Percentiles rank a stretch among this genome's conserved stretches.
Evolutionary conservation across 2,888 invertebrate species (phyloP).

Genomic region (Cacoxenus indagator): DNA sequence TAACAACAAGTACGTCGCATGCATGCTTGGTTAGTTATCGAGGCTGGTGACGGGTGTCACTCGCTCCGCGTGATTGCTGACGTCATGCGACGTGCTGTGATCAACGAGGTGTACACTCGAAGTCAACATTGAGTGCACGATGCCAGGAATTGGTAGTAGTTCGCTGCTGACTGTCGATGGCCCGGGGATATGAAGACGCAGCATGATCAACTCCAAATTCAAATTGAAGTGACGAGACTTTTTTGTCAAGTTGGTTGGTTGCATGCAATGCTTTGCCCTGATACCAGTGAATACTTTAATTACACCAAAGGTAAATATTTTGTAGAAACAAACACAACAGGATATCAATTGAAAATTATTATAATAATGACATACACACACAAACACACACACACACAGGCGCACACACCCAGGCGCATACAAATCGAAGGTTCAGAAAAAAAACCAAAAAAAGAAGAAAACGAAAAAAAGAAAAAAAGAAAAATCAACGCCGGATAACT

Average conservation of each 20-base stretch:
- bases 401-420: not conserved
- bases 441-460: no score
- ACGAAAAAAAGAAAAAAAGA: no score
- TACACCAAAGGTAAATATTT: slow-evolving; percentile 67
- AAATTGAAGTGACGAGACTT: slow-evolving; percentile 11
- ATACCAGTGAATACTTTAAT: slow-evolving; percentile 52
- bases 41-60: not conserved
- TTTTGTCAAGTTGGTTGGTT: not conserved
- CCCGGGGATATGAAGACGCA: slow-evolving; percentile 9
- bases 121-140: not conserved
- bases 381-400: not conserved
- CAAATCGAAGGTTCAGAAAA: no score
- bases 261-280: not conserved
- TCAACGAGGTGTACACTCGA: not conserved
- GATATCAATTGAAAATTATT: slow-evolving; percentile 66
- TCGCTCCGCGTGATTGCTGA: not conserved
- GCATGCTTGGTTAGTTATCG: not conserved
- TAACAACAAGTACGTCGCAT: not conserved
- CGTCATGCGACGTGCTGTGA: not conserved
- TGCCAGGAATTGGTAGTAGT: not conserved
- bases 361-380: slow-evolving; percentile 28
- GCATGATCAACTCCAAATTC: not conserved
- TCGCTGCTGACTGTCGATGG: not conserved
- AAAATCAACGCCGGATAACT: slow-evolving; percentile 3
- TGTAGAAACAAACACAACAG: slow-evolving; percentile 68